Conservation (phyloP, 2,888 invertebrate species). For the Monochamus alternatus region DNA sequence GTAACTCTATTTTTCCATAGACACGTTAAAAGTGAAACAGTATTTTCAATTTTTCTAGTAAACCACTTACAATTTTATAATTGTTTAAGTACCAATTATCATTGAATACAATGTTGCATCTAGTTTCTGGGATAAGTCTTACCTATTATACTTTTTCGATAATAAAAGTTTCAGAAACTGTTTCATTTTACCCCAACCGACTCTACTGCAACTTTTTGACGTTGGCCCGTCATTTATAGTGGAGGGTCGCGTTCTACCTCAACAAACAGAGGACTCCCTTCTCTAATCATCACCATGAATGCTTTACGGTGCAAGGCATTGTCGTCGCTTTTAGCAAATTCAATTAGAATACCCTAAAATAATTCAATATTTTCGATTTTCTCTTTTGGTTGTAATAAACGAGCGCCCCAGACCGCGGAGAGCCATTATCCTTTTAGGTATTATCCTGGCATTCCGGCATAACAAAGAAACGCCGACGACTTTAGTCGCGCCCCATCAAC, state of each 20-base stretch:
- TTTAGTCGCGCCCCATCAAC: slow-evolving; percentile 10
- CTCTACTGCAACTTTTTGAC: neutral
- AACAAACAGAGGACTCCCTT: slow-evolving; percentile 45
- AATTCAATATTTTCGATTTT: slow-evolving; percentile 40
- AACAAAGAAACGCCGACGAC: slow-evolving; percentile 27
- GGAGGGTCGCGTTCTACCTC: slow-evolving; percentile 44
- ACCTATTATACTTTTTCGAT: no score
- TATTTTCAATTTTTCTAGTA: no score
- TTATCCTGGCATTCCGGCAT: slow-evolving; percentile 29
- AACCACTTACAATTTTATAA: no score
- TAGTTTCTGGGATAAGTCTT: no score
- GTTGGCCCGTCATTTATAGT: slow-evolving; percentile 21
- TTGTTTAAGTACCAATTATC: no score
- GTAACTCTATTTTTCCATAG: no score
- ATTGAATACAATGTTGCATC: no score
- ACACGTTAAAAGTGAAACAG: no score
- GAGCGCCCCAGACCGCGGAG: slow-evolving; percentile 16
- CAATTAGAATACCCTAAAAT: slow-evolving; percentile 45
- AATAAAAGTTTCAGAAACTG: no score
- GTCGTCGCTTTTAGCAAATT: slow-evolving; percentile 43
- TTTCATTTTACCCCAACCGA: no score
- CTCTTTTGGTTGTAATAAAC: slow-evolving; percentile 27
- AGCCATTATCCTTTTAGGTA: slow-evolving; percentile 26
- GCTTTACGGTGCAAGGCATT: slow-evolving; percentile 44
- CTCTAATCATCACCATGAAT: slow-evolving; percentile 53